These are phyloP conservation scores for Centruroides vittatus DNA, from an alignment of 1,140 invertebrate species.

Conservation along the genomic window DNA sequence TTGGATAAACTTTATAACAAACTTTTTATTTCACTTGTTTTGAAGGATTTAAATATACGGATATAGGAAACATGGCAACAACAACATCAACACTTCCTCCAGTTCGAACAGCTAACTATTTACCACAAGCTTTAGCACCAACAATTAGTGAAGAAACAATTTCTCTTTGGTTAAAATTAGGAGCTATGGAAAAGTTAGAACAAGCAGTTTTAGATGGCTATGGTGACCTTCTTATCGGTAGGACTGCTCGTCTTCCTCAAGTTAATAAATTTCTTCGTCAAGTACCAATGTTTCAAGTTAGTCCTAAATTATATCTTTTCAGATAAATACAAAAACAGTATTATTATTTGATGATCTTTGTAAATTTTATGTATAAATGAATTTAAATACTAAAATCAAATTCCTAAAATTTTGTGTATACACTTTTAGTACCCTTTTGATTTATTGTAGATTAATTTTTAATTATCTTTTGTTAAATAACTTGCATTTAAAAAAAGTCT, in stretches of 20 bases:
- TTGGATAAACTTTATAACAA: too few relatives aligned
- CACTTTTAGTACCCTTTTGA: too few relatives aligned
- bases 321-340: neutral
- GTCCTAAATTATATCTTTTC: neutral
- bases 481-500: too few relatives aligned
- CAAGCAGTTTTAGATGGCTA: constrained; percentile 71
- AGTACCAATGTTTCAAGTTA: constrained; percentile 78
- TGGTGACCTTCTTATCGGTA: constrained; percentile 56
- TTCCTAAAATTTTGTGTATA: too few relatives aligned
- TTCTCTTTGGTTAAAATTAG: constrained; percentile 46
- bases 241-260: constrained; percentile 57
- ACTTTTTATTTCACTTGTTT: too few relatives aligned
- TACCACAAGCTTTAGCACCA: constrained; percentile 10
- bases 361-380: too few relatives aligned
- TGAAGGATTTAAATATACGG: neutral
- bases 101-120: constrained; percentile 10
- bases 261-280: constrained; percentile 78
- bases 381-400: too few relatives aligned
- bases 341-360: too few relatives aligned
- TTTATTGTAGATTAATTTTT: too few relatives aligned
- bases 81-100: constrained; percentile 9
- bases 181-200: constrained; percentile 76
- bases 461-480: too few relatives aligned
- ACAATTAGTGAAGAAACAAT: constrained; percentile 18
- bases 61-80: constrained; percentile 5